Conservation (phyloP, 2,113 vertebrate genomes). For the Centropus unirufus region DNA sequence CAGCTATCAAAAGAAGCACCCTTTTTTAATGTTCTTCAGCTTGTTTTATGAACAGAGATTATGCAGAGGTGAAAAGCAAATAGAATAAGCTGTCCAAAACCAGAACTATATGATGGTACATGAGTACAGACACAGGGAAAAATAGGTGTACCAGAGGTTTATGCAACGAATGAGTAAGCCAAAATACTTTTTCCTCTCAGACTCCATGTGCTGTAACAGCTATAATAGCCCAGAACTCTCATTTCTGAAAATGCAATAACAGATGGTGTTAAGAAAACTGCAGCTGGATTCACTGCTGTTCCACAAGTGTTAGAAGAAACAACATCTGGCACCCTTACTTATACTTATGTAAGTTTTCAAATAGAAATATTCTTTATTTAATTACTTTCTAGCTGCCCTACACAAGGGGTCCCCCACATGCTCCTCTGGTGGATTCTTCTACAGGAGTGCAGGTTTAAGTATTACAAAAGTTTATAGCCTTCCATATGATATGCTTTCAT, state of each 20-base stretch:
- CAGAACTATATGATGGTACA: background rate
- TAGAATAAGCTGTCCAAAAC: background rate
- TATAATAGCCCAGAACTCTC: background rate
- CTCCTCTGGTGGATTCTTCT: background rate
- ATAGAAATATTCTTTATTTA: background rate
- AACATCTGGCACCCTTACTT: background rate
- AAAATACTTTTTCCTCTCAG: background rate
- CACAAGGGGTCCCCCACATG: background rate
- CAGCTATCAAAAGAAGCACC: conserved; percentile 35
- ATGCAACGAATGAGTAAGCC: background rate
- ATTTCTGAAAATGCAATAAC: background rate
- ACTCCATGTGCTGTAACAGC: background rate
- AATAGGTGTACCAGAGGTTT: background rate
- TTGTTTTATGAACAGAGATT: conserved; percentile 35
- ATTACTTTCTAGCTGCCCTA: background rate
- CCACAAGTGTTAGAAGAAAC: background rate
- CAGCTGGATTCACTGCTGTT: background rate
- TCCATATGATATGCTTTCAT: background rate
- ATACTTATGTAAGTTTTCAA: background rate
- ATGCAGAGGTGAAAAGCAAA: background rate
- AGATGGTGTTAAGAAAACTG: background rate
- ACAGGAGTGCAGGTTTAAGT: background rate
- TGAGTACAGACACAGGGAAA: background rate
- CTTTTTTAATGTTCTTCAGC: conserved; percentile 36
- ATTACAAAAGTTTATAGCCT: background rate